phyloP scores from a whole-genome alignment of 2,113 vertebrate species.

The Seriola quinqueradiata region DNA sequence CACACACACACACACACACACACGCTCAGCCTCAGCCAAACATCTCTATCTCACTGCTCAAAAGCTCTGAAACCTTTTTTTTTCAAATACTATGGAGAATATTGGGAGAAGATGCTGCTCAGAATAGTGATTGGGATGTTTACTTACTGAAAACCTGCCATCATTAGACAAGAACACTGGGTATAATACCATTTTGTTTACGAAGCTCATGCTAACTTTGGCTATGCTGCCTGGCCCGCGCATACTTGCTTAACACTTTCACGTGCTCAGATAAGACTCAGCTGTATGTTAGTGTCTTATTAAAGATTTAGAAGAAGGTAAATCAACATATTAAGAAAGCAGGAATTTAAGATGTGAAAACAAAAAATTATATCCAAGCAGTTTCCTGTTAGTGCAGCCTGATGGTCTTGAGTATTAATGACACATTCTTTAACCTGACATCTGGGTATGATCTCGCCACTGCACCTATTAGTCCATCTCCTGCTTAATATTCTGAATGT shows the following conservation, averaged over 20 bases:
- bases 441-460: conserved; percentile 24
- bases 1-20: conserved; percentile 12
- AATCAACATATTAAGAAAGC: not conserved
- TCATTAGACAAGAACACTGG: conserved; percentile 11
- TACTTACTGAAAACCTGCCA: conserved; percentile 26
- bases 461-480: not conserved
- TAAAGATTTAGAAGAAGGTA: too few relatives aligned
- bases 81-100: conserved; percentile 20
- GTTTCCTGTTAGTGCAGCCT: conserved; percentile 3
- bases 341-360: not conserved
- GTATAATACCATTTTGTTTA: conserved; percentile 23
- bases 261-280: not conserved
- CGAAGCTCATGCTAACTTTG: conserved; percentile 1
- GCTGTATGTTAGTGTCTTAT: not conserved
- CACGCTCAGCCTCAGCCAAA: not conserved
- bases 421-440: conserved; percentile 14
- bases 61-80: conserved; percentile 34
- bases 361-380: not conserved
- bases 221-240: not conserved
- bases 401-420: not conserved
- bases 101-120: not conserved
- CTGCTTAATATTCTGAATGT: not conserved
- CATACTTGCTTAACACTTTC: not conserved
- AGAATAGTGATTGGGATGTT: conserved; percentile 53
- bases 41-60: conserved; percentile 38